These are phyloP conservation scores for Oreochromis spilurus DNA, from an alignment of 2,113 vertebrate species.

Conservation along the genomic window DNA sequence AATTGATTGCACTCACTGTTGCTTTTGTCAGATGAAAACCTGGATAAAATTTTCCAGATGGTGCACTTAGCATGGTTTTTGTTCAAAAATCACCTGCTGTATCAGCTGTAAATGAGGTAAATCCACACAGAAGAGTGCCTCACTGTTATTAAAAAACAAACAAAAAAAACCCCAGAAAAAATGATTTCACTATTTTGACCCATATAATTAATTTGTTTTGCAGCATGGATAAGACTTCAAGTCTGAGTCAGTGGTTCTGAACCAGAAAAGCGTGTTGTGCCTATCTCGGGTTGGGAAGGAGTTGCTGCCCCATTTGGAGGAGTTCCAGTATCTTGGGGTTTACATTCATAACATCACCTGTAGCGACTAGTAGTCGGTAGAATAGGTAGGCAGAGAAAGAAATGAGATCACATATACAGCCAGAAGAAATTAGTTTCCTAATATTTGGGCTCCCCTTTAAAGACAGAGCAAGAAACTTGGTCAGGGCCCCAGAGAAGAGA, in stretches of 20 bases:
- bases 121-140: neutral
- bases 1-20: slow-evolving; percentile 31
- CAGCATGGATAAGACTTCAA: neutral
- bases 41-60: neutral
- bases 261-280: neutral
- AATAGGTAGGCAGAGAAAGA: neutral
- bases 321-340: neutral
- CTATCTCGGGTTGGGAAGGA: neutral
- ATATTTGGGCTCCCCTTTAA: neutral
- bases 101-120: neutral
- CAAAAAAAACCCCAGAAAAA: fast-evolving
- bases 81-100: neutral
- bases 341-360: neutral
- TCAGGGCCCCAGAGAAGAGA: neutral
- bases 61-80: neutral
- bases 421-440: neutral
- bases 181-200: neutral
- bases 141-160: neutral
- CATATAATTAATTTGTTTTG: neutral
- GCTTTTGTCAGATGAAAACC: slow-evolving; percentile 12
- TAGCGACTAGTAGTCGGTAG: neutral
- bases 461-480: neutral
- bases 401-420: neutral
- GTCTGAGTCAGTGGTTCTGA: neutral
- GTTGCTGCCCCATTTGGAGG: neutral